Base-by-base conservation (phyloP, 2,888 invertebrate species). In the Beris chalybata region DNA sequence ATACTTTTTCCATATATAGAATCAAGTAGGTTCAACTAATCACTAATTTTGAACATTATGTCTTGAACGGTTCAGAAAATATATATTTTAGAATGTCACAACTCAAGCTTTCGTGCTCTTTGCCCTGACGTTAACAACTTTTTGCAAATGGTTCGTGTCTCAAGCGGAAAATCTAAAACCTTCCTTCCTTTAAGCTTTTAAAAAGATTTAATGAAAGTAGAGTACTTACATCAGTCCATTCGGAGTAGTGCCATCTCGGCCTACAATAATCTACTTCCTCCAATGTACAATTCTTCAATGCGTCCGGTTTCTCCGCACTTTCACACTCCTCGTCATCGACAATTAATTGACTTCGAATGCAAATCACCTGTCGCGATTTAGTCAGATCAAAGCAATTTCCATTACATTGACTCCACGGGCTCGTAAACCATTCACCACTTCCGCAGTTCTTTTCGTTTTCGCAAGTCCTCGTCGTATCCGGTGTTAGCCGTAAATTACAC, bases 381-480 rank as follows among this genome's bases (percentile, higher is more conserved):
- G 78, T 78, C 43, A 80, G 70, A 70, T 80, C 79, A 47, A 81
- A 83, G 59, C 84, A 84, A 47, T 77, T 78, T 3, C 80, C 80
- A 67, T 75, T 78, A 63, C 80, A 80, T 2, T 78, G 74, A 0
- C 77, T 72, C 65, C 90, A 91, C 3, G 89, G 87, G 44, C 94
- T 91, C 12, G 88, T 84, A 76, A 93, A 95, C 95, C 95, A 95
- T 74, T 89, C 86, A 1, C 91, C 90, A 45, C 80, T 79, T 73
- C 84, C 87, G 77, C 89, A 93, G 72, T 84, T 85, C 70, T 85
- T 85, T 69, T 86, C 86, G 38, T 86, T 86, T n/a, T 87, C 83
- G 75, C 93, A 93, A 1, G 86, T 83, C 71, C 90, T 85, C 0
- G 86, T 85, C 1, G 85, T 82, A 70, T 86, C 85, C 0, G 92